Percentiles rank a stretch among this genome's conserved stretches.
phyloP scores from a whole-genome alignment of 2,797 vertebrate species.

The Champsocephalus esox region DNA sequence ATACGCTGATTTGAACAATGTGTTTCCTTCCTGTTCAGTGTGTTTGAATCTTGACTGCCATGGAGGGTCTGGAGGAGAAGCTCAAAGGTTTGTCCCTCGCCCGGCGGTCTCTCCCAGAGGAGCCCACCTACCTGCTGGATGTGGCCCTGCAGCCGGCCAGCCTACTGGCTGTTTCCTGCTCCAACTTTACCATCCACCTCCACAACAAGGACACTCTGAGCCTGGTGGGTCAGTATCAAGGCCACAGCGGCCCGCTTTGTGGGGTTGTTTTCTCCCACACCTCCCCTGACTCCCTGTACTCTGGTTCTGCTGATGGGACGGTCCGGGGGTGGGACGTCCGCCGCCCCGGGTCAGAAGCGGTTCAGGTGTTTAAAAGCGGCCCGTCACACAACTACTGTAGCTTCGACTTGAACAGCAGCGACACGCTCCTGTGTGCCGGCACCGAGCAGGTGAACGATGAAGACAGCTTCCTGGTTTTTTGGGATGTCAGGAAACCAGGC shows the following conservation, averaged over 20 bases:
- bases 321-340: constrained; percentile 91
- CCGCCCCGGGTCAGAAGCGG: constrained; percentile 67
- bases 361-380: constrained; percentile 86
- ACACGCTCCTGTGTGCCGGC: constrained; percentile 90
- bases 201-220: constrained; percentile 85
- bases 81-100: constrained; percentile 86
- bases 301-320: constrained; percentile 86
- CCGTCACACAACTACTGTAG: constrained; percentile 87
- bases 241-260: constrained; percentile 72
- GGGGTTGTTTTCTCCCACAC: constrained; percentile 85
- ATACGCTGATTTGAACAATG: neutral
- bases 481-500: constrained; percentile 86
- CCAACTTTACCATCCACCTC: constrained; percentile 83
- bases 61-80: constrained; percentile 87
- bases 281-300: constrained; percentile 81
- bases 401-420: constrained; percentile 89
- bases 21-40: neutral
- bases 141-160: constrained; percentile 76
- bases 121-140: constrained; percentile 89
- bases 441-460: constrained; percentile 90
- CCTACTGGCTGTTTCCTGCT: constrained; percentile 88
- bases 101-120: constrained; percentile 75
- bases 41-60: constrained; percentile 19
- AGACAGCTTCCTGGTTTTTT: constrained; percentile 93
- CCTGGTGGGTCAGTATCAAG: constrained; percentile 77